phyloP scores from a whole-genome alignment of 2,113 vertebrate genomes.

The Microtus ochrogaster region DNA sequence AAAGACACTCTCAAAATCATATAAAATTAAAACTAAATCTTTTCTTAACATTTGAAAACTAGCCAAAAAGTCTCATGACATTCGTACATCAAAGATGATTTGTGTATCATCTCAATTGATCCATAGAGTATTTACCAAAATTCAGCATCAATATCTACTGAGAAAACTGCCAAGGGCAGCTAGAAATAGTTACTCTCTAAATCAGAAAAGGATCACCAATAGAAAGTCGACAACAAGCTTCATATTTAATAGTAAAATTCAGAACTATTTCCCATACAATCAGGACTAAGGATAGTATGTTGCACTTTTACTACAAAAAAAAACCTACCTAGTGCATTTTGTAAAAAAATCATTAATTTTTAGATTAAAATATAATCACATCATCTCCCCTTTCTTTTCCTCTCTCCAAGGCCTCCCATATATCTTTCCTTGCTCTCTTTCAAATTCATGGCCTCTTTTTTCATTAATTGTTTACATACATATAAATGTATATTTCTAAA shows the following conservation, averaged over 20 bases:
- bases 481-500: background rate
- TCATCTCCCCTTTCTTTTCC: background rate
- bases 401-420: background rate
- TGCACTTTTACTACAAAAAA: background rate
- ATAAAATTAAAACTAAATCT: background rate
- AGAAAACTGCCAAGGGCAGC: background rate
- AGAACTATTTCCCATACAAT: slow-evolving; percentile 6
- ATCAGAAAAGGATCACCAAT: background rate
- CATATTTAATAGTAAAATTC: background rate
- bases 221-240: background rate
- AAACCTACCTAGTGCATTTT: background rate
- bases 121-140: background rate
- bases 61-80: background rate
- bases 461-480: background rate
- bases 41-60: background rate
- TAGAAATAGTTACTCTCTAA: background rate
- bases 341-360: background rate
- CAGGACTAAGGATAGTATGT: background rate
- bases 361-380: background rate
- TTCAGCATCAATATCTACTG: background rate
- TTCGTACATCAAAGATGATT: background rate
- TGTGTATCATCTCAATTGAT: background rate
- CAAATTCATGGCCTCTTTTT: background rate
- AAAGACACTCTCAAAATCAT: background rate
- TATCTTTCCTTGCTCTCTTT: background rate